Conservation (phyloP, 2,113 vertebrate species). For the Numida meleagris region DNA sequence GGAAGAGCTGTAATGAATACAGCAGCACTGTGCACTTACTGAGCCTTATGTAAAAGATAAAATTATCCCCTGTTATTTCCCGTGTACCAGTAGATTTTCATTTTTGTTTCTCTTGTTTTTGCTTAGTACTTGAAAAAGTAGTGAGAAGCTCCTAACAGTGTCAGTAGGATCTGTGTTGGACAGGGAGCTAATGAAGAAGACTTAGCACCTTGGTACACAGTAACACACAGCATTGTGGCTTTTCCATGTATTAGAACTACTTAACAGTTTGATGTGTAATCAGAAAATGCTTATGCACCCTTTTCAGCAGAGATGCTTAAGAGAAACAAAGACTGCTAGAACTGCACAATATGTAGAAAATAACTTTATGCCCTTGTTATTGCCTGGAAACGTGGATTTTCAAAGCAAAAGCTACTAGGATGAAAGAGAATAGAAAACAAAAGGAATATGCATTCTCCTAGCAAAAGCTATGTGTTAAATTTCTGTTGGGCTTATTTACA, state of each 20-base stretch:
- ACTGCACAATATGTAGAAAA: conserved; percentile 50
- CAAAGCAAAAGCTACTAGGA: conserved; percentile 45
- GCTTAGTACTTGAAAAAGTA: not conserved
- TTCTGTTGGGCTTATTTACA: conserved; percentile 16
- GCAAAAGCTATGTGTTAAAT: conserved; percentile 1
- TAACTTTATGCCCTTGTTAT: conserved; percentile 43
- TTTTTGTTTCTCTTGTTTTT: not conserved
- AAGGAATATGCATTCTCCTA: conserved; percentile 6
- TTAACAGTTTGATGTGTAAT: not conserved
- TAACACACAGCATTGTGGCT: not conserved
- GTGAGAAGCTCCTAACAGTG: not conserved
- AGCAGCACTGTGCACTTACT: not conserved
- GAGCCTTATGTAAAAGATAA: not conserved
- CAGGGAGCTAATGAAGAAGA: not conserved
- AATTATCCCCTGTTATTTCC: not conserved
- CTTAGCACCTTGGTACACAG: not conserved
- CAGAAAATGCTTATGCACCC: conserved; percentile 1
- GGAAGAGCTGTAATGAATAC: not conserved
- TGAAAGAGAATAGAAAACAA: conserved; percentile 67
- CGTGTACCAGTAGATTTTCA: not conserved
- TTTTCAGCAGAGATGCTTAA: not conserved
- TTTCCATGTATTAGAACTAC: not conserved
- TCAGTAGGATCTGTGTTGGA: not conserved
- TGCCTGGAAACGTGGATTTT: conserved; percentile 47
- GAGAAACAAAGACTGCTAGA: conserved; percentile 34